phyloP scores from a whole-genome alignment of 2,113 vertebrate species.

The Gymnobelideus leadbeateri region DNA sequence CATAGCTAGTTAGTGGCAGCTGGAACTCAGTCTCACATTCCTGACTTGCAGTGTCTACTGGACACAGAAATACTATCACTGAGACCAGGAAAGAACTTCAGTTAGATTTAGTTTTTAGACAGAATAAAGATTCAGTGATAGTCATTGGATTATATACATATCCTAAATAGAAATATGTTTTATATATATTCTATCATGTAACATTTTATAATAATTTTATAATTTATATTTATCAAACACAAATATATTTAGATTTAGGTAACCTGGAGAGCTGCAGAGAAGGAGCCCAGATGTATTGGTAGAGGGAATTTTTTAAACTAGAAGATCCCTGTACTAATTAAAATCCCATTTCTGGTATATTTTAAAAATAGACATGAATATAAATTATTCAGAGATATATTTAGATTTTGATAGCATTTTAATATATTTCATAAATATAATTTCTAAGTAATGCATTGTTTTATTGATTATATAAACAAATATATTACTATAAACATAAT shows the following conservation, averaged over 20 bases:
- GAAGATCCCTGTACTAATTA: background rate
- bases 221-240: background rate
- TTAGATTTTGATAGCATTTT: background rate
- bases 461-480: background rate
- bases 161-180: background rate
- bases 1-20: background rate
- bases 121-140: background rate
- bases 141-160: background rate
- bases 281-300: background rate
- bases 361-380: background rate
- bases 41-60: background rate
- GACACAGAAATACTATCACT: background rate
- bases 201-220: background rate
- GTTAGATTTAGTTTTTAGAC: background rate
- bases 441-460: background rate
- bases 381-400: background rate
- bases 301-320: background rate
- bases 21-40: background rate
- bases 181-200: background rate
- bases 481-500: background rate
- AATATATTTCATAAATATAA: background rate
- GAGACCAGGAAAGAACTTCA: background rate
- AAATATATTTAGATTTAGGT: background rate
- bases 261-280: background rate
- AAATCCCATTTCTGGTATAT: background rate